Evolutionary conservation across 2,113 vertebrate species (phyloP).

Genomic region (Scophthalmus maximus): DNA sequence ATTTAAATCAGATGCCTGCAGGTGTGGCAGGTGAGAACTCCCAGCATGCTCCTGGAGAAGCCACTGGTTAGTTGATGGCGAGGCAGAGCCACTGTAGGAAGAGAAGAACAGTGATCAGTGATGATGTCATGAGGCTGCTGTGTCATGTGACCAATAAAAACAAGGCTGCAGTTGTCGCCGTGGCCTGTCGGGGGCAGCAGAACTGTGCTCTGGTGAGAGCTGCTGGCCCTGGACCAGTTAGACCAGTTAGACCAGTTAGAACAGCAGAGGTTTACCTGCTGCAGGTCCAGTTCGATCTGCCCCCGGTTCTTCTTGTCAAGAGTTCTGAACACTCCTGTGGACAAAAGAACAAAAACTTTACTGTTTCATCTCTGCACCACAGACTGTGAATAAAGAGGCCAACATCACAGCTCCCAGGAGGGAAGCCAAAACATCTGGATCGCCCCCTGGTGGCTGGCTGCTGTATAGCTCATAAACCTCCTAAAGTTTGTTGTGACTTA

Average conservation of each 20-base stretch:
- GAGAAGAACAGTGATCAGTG: background rate
- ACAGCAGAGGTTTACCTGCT: conserved; percentile 67
- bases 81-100: conserved; percentile 73
- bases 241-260: too few relatives aligned
- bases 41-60: background rate
- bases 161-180: background rate
- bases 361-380: too few relatives aligned
- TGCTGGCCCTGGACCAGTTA: too few relatives aligned
- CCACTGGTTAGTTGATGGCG: conserved; percentile 47
- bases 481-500: conserved; percentile 82
- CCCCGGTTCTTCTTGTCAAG: conserved; percentile 68
- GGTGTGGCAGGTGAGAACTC: background rate
- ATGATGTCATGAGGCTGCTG: conserved; percentile 2
- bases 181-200: background rate
- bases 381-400: too few relatives aligned
- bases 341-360: background rate
- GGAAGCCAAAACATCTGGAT: too few relatives aligned
- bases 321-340: conserved; percentile 72
- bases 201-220: background rate
- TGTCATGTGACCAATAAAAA: conserved; percentile 8
- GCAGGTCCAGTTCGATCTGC: conserved; percentile 70
- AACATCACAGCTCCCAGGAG: too few relatives aligned
- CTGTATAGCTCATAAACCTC: too few relatives aligned
- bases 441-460: too few relatives aligned
- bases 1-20: background rate